Base-by-base conservation (phyloP, 2,888 invertebrate genomes). In the Leucania comma region DNA sequence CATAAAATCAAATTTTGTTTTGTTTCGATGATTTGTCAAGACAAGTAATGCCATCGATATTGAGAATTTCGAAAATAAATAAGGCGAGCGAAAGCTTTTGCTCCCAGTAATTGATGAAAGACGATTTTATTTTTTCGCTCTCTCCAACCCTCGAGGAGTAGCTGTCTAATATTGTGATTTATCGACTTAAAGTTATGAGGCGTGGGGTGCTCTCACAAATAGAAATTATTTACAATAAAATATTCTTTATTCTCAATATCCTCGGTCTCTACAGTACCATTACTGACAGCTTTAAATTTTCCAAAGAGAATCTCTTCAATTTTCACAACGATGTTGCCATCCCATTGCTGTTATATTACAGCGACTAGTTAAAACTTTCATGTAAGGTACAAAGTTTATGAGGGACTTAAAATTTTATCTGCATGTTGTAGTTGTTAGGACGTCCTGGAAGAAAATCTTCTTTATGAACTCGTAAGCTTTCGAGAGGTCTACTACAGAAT, bases 101-200 rank as follows among this genome's bases (percentile, higher is more conserved):
- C 88, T 86, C 86, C 75, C 88, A 81, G 86, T 90, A 92, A 92
- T 91, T 92, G 91, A 90, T 90, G 88, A 88, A 88, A 90, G 88
- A 88, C 84, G 86, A 89, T 88, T 90, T 89, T 88, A 87, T 90
- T 90, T 90, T 89, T 87, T 87, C 85, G 81, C 86, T 87, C 85
- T 81, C 86, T 87, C 88, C 85, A 80, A 84, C 86, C 88, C 89
- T 88, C 87, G 82, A 87, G 87, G 83, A 89, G 87, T 86, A 86
- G 89, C 91, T 89, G 93, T 93, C 93, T 89, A 87, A 90, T 92
- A 88, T 90, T 87, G 87, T 93, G 92, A 93, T 93, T 93, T 92
- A 93, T 93, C 89, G 91, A 88, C 90, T 90, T 88, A 89, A 91
- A 90, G 88, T 91, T 90, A 91, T 89, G 89, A 89, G 87, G 87